Base-by-base conservation (phyloP, 2,113 vertebrate species). In the Anhinga anhinga region DNA sequence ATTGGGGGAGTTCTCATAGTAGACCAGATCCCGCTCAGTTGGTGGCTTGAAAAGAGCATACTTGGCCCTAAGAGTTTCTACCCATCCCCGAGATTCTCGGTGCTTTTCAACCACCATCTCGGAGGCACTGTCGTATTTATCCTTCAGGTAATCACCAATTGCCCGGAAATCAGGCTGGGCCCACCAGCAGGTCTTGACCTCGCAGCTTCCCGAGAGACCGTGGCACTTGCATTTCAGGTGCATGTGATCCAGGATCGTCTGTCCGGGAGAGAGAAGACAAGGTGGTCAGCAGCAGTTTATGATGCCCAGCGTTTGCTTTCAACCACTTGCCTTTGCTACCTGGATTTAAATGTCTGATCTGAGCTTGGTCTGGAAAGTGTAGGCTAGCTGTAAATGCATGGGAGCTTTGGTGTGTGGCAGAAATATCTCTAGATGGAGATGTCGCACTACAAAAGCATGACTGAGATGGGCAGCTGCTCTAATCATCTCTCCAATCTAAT, bases 51-150 rank as follows among this genome's bases (percentile, higher is more conserved):
- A 99, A 95, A 99, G 99, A 32, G 99, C 98, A 2, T 99, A 99
- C 97, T 99, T 99, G 97, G 99, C 99, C 3, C 99, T 98, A 23
- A 99, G 98, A 5, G 99, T 99, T 97, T 99, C 99, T 62, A 99
- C 99, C 99, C 99, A 99, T 76, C 99, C 99, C 0, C 99, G 98
- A 1, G 99, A 99, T 95, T 99, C 99, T 0, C 99, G 98, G 96
- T 99, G 99, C 98, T 99, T 99, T 94, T 99, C 99, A 93, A 99
- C 99, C 97, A 99, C 99, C 99, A 99, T 99, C 98, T 99, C 99
- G 0, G 99, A 99, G 80, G 99, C 99, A 32, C 99, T 99, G 99
- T 99, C 99, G 1, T 99, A 99, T 92, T 99, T 99, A 94, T 99
- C 99, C 96, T 99, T 99, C 96, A 99, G 98, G 98, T 99, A 99